These are phyloP conservation scores for Cantharis nigra DNA, from an alignment of 2,888 invertebrate genomes.

Conservation along the genomic window DNA sequence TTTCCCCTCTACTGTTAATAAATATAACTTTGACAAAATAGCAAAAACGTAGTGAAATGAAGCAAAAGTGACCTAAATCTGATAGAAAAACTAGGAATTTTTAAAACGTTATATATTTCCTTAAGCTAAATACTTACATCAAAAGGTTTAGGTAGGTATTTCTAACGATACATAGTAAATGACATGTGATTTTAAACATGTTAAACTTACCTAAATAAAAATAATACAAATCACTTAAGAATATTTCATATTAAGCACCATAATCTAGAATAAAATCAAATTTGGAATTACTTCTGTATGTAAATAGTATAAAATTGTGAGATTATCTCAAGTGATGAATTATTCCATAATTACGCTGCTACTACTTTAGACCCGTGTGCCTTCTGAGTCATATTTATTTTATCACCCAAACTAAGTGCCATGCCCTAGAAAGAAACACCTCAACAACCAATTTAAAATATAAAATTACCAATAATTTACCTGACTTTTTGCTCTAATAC, in stretches of 20 bases:
- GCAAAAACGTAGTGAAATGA: no score
- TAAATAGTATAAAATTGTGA: background rate
- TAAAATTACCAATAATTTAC: slow-evolving; percentile 55
- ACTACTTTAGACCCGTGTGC: slow-evolving; percentile 57
- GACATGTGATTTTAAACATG: background rate
- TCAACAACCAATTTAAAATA: background rate
- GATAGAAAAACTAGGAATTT: background rate
- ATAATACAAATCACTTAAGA: background rate
- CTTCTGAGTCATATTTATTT: slow-evolving; percentile 93
- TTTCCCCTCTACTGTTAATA: no score
- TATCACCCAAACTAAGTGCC: slow-evolving; percentile 98
- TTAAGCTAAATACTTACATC: background rate
- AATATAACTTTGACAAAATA: no score
- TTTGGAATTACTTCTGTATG: background rate
- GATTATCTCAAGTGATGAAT: slow-evolving; percentile 8
- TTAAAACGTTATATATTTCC: background rate
- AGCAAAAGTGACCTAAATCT: no score
- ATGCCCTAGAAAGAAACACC: slow-evolving; percentile 75
- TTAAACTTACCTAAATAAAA: background rate
- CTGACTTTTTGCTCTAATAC: slow-evolving; percentile 98
- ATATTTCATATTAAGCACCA: background rate
- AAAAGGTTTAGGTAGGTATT: background rate
- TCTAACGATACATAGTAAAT: background rate
- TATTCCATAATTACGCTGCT: slow-evolving; percentile 44
- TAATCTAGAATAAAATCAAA: background rate